phyloP scores from a whole-genome alignment of 2,888 invertebrate genomes.

The Petrophora chlorosata region DNA sequence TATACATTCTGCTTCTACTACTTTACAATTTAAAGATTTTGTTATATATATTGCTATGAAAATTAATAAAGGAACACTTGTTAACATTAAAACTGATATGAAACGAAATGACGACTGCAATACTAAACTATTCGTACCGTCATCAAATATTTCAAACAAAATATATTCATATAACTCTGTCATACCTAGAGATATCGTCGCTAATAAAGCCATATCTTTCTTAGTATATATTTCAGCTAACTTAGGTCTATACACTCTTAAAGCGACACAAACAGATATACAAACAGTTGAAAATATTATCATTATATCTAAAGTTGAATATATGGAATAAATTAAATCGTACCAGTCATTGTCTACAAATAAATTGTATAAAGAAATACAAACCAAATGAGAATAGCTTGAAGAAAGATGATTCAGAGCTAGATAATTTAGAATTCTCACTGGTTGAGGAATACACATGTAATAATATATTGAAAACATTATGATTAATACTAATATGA shows the following conservation, averaged over 20 bases:
- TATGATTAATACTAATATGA: not conserved
- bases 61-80: conserved; percentile 3
- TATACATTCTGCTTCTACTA: not conserved
- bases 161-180: conserved; percentile 10
- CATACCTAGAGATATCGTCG: not conserved
- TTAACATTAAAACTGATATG: not conserved
- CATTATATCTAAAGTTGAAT: conserved; percentile 11
- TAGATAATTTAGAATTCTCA: conserved; percentile 9
- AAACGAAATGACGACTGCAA: conserved; percentile 10
- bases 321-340: not conserved
- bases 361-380: not conserved
- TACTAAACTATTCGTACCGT: not conserved
- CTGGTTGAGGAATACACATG: conserved; percentile 1
- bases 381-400: conserved; percentile 7
- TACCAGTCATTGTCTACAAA: not conserved
- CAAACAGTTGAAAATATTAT: conserved; percentile 4
- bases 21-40: not conserved
- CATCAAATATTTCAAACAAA: conserved; percentile 1
- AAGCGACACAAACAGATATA: not conserved
- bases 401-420: conserved; percentile 2
- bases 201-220: conserved; percentile 7
- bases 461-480: not conserved
- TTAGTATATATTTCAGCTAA: conserved; percentile 11
- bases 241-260: conserved; percentile 10
- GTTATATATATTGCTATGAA: not conserved